Evolutionary conservation across 2,888 invertebrate species (phyloP).

Genomic region (Blastobasis lacticolella): DNA sequence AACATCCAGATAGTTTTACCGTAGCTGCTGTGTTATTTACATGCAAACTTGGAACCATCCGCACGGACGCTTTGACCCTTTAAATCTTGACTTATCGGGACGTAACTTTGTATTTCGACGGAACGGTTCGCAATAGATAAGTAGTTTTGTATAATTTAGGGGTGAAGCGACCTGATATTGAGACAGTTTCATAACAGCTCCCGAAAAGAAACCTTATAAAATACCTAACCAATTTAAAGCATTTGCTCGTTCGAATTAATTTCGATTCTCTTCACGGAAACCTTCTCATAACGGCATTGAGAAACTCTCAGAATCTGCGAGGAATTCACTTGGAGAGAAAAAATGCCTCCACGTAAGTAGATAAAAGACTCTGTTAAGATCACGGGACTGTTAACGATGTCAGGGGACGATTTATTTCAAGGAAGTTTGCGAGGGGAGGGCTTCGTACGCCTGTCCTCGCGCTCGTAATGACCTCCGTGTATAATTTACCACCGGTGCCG

Average conservation of each 20-base stretch:
- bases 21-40: slow-evolving; percentile 20
- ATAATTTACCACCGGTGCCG: slow-evolving; percentile 21
- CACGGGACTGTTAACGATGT: slow-evolving; percentile 29
- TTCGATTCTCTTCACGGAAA: too few species aligned
- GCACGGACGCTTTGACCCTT: slow-evolving; percentile 20
- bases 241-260: too few species aligned
- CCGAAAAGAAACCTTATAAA: too few species aligned
- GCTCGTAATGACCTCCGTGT: slow-evolving; percentile 29
- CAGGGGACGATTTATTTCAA: slow-evolving; percentile 31
- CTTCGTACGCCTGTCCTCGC: slow-evolving; percentile 30
- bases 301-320: too few species aligned
- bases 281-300: background rate
- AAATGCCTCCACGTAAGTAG: slow-evolving; percentile 11
- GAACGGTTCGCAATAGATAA: slow-evolving; percentile 9
- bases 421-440: slow-evolving; percentile 26
- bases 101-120: slow-evolving; percentile 15
- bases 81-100: slow-evolving; percentile 28
- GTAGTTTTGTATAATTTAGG: too few species aligned
- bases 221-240: too few species aligned
- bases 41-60: slow-evolving; percentile 24
- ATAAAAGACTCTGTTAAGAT: slow-evolving; percentile 24
- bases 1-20: slow-evolving; percentile 7
- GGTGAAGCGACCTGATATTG: too few species aligned
- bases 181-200: too few species aligned
- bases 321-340: slow-evolving; percentile 3